Evolutionary conservation across 1,140 invertebrate species (phyloP).

Genomic region (Trachymyrmex cornetzi): DNA sequence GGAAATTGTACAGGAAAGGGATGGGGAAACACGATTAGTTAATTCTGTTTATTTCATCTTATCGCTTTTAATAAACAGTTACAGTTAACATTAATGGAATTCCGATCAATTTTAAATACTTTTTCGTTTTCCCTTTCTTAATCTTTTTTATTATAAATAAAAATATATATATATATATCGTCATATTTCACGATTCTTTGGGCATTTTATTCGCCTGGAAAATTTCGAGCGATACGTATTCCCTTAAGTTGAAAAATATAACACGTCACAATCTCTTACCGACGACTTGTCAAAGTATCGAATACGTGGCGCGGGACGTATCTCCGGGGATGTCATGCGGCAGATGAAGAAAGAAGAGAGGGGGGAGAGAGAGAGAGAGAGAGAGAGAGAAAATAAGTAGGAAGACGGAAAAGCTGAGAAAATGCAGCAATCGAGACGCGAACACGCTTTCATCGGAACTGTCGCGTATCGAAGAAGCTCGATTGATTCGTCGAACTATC

Average conservation of each 20-base stretch:
- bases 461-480: constrained; percentile 18
- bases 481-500: constrained; percentile 59
- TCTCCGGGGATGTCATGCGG: constrained; percentile 7
- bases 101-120: constrained; percentile 16
- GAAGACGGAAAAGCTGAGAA: constrained; percentile 48
- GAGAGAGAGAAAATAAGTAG: not conserved
- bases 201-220: constrained; percentile 12
- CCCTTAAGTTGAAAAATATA: constrained; percentile 64
- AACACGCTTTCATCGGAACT: constrained; percentile 47
- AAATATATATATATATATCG: not conserved
- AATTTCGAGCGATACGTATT: constrained; percentile 52
- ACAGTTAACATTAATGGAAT: not conserved
- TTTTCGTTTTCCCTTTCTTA: not conserved
- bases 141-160: not conserved
- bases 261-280: constrained; percentile 63
- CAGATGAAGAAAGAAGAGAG: constrained; percentile 10
- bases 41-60: constrained; percentile 5
- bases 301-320: constrained; percentile 37
- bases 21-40: not conserved
- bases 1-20: not conserved
- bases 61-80: not conserved
- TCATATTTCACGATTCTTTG: constrained; percentile 9
- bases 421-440: constrained; percentile 40
- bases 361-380: not conserved
- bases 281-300: constrained; percentile 63